Evolutionary conservation across 2,113 vertebrate species (phyloP), one percentile per base, ranked within the genome.

Genomic region (Macaca nemestrina): DNA sequence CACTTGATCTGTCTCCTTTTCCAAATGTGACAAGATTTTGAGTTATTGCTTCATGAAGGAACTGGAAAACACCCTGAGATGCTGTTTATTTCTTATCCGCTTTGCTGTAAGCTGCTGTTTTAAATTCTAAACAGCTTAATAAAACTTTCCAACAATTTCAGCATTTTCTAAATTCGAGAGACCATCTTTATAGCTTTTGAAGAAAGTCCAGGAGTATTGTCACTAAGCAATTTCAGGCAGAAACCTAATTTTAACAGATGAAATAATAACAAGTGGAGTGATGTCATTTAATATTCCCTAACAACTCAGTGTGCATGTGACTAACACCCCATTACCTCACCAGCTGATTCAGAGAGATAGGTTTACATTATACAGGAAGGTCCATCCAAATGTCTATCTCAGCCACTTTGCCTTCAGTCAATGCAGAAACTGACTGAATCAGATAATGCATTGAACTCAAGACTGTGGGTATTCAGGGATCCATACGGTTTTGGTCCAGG

Each of bases 111-210:
- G 97, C 94, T 97, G 96, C 93, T 97, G 90, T 97, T 97, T 97
- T 96, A 97, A 96, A 97, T 97, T 96, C 97, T 98, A 96, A 98
- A 97, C 93, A 97, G 97, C 90, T 97, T 97, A 96, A 97, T 98
- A 97, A 98, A 97, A 98, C 95, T 98, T 98, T 98, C 97, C 98
- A 98, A 98, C 97, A 96, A 97, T 97, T 98, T 98, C 98, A 98
- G 97, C 98, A 91, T 97, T 98, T 97, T 97, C 96, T 96, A 96
- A 97, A 96, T 97, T 96, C 92, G 86, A 98, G 85, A 96, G 94
- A 67, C 97, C 96, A 97, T 98, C 95, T 98, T 98, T 97, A 98
- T 89, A 57, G 93, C 76, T 96, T 93, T 98, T 97, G 95, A 95
- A 97, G 90, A 93, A 91, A 97, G 94, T 95, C 96, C 93, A 96